phyloP scores from a whole-genome alignment of 2,888 invertebrate genomes.

The Trichacis sp. region DNA sequence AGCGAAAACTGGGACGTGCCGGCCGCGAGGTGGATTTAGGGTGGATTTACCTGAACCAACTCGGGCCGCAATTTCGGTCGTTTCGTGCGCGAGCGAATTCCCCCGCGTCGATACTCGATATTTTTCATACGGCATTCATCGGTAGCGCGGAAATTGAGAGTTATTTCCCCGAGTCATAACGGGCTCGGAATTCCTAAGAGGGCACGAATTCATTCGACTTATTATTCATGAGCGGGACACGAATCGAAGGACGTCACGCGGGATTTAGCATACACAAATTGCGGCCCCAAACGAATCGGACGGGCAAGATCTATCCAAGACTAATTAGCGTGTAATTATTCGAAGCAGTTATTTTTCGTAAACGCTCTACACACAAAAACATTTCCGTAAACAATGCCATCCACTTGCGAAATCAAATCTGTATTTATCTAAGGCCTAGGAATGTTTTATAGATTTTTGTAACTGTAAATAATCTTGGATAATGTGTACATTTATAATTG shows the following conservation, averaged over 20 bases:
- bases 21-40: slow-evolving; percentile 30
- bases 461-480: slow-evolving; percentile 43
- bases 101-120: background rate
- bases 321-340: background rate
- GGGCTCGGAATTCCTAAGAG: slow-evolving; percentile 2
- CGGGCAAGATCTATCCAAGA: background rate
- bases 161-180: background rate
- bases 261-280: background rate
- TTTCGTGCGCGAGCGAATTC: slow-evolving; percentile 27
- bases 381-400: slow-evolving; percentile 1
- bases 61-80: slow-evolving; percentile 27
- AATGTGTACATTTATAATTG: slow-evolving; percentile 26
- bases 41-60: slow-evolving; percentile 36
- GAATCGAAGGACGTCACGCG: background rate
- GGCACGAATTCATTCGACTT: slow-evolving; percentile 7
- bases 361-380: background rate
- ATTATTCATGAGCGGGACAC: slow-evolving; percentile 7
- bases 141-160: background rate
- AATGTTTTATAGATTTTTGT: slow-evolving; percentile 43
- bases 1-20: slow-evolving; percentile 25
- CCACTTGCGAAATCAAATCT: slow-evolving; percentile 20
- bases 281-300: background rate
- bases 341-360: background rate
- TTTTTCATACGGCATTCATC: slow-evolving; percentile 5
- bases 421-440: slow-evolving; percentile 38